These are phyloP conservation scores for Parotia lawesii DNA, from an alignment of 2,113 vertebrate genomes.

Conservation along the genomic window DNA sequence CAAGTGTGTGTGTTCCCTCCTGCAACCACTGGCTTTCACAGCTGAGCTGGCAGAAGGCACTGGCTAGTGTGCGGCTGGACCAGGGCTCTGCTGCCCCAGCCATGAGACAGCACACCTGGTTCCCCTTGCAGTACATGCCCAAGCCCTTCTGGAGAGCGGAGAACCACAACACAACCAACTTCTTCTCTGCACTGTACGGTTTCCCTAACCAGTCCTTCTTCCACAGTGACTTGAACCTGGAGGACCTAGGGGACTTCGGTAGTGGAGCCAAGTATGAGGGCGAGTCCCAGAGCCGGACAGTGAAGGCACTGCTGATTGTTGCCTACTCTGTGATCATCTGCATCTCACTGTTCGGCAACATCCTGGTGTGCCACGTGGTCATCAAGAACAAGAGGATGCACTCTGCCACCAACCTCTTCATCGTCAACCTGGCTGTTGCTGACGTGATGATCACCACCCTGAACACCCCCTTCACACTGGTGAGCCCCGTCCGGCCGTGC, in stretches of 20 bases:
- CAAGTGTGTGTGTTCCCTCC: background rate
- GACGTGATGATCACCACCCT: constrained; percentile 79
- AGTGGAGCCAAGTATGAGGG: constrained; percentile 46
- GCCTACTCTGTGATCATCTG: constrained; percentile 77
- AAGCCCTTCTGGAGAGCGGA: constrained; percentile 32
- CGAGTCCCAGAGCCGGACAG: constrained; percentile 62
- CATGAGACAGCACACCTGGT: constrained; percentile 51
- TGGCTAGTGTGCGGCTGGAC: background rate
- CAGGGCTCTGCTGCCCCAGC: background rate
- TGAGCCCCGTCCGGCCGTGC: background rate
- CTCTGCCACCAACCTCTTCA: constrained; percentile 77
- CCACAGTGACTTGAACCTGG: constrained; percentile 59
- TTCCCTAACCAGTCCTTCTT: constrained; percentile 64
- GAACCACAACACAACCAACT: constrained; percentile 1
- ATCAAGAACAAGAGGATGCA: constrained; percentile 76
- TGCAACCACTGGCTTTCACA: background rate
- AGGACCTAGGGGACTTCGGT: constrained; percentile 63
- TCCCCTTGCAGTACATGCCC: constrained; percentile 50
- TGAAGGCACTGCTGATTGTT: constrained; percentile 68
- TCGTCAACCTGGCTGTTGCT: constrained; percentile 75
- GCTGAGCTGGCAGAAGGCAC: background rate
- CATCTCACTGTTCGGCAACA: constrained; percentile 78
- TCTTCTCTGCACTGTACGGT: constrained; percentile 45
- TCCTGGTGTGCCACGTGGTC: constrained; percentile 78
- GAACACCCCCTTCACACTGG: constrained; percentile 81